Conservation (phyloP, 2,888 invertebrate genomes). For the Hartigia nigra region DNA sequence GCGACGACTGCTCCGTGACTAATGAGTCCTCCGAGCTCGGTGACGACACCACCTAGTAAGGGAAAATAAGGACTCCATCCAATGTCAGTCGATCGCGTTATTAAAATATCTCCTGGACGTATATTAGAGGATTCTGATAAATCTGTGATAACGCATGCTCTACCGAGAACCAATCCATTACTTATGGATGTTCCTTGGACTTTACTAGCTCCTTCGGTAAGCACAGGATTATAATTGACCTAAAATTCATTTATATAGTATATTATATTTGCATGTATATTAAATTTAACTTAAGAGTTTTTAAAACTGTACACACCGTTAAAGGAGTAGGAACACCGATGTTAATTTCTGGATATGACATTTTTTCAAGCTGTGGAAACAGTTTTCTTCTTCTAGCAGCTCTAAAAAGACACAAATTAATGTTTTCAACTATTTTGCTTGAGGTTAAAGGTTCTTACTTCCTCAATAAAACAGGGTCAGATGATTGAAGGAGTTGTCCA, state of each 20-base stretch:
- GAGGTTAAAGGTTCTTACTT: conserved; percentile 41
- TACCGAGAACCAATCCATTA: conserved; percentile 74
- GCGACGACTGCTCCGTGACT: conserved; percentile 89
- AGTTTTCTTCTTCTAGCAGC: conserved; percentile 75
- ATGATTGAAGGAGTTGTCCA: conserved; percentile 66
- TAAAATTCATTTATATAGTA: conserved; percentile 13
- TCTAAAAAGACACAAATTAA: conserved; percentile 64
- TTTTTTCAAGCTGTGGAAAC: conserved; percentile 70
- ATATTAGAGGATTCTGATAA: conserved; percentile 72
- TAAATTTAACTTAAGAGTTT: neutral
- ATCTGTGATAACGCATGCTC: conserved; percentile 78
- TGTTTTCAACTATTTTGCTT: neutral
- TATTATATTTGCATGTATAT: neutral
- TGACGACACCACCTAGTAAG: conserved; percentile 80
- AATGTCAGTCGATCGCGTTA: conserved; percentile 83
- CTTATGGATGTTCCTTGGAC: conserved; percentile 78
- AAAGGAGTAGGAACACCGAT: conserved; percentile 65
- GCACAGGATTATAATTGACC: conserved; percentile 7
- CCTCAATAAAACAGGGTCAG: conserved; percentile 44
- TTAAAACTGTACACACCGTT: conserved; percentile 25
- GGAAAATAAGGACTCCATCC: conserved; percentile 91
- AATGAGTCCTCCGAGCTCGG: conserved; percentile 84
- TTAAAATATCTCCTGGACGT: conserved; percentile 75
- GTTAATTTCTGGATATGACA: conserved; percentile 74
- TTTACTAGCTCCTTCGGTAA: conserved; percentile 27